Evolutionary conservation across 92 coral and sea anemone species (phyloP).

Genomic region (Siderastrea siderea): DNA sequence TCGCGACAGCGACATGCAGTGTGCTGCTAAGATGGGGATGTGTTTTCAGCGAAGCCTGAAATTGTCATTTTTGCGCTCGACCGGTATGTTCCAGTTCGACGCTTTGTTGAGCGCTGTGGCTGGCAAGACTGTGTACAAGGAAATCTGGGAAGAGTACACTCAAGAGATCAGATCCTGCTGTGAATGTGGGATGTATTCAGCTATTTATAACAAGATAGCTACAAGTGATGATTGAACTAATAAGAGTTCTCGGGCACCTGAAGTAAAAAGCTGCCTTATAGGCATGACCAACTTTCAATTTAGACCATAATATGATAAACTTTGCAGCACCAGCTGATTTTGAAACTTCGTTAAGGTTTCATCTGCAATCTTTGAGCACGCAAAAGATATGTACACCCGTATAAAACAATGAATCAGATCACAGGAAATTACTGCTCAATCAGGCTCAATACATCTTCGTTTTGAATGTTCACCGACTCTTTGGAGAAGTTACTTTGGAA

Average conservation of each 20-base stretch:
- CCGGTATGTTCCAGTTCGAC: constrained; percentile 25
- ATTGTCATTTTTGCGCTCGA: constrained; percentile 25
- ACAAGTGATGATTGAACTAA: background rate
- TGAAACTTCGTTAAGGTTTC: too few relatives aligned
- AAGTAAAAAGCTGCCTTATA: background rate
- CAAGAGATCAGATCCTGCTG: constrained; percentile 46
- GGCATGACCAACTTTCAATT: too few relatives aligned
- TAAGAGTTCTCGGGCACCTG: background rate
- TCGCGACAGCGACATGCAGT: constrained; percentile 19
- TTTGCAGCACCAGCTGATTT: too few relatives aligned
- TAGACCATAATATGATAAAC: too few relatives aligned
- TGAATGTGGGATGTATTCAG: constrained; percentile 22
- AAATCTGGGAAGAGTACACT: constrained; percentile 33
- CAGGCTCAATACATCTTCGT: too few relatives aligned
- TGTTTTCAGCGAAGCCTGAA: constrained; percentile 34
- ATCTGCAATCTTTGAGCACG: too few relatives aligned
- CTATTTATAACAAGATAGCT: constrained; percentile 1
- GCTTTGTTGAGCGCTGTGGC: background rate
- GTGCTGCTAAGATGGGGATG: constrained; percentile 24
- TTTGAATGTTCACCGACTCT: too few relatives aligned
- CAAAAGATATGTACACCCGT: too few relatives aligned
- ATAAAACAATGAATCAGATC: too few relatives aligned
- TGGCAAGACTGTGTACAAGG: constrained; percentile 29
- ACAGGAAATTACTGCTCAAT: too few relatives aligned
- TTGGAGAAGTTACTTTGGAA: too few relatives aligned